Percentiles rank a stretch among this genome's conserved stretches.
These are phyloP conservation scores for Aphodius sticticus DNA, from an alignment of 2,888 invertebrate genomes.

Conservation along the genomic window DNA sequence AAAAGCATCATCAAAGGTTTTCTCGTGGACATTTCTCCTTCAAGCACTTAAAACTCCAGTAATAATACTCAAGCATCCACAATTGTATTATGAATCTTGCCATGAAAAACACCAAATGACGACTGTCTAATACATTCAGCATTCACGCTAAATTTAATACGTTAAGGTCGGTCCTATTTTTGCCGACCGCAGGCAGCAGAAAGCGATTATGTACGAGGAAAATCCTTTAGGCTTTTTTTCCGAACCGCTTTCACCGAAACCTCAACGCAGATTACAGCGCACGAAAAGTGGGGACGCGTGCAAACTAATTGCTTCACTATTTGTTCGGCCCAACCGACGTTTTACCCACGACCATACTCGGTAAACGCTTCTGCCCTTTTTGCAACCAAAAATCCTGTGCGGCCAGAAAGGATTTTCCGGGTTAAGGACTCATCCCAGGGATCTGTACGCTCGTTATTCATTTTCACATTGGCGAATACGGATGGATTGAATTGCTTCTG, in stretches of 20 bases:
- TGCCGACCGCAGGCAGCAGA: background rate
- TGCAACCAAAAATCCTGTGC: background rate
- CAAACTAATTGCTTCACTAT: background rate
- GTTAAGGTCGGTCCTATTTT: background rate
- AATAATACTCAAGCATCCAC: background rate
- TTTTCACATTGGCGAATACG: background rate
- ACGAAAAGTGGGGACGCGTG: conserved; percentile 5
- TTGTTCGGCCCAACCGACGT: background rate
- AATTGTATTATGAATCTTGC: background rate
- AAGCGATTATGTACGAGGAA: background rate
- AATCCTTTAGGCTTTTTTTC: background rate
- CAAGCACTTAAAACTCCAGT: background rate
- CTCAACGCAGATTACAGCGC: background rate
- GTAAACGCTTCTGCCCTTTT: background rate
- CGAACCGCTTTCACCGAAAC: background rate
- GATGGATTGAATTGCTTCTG: background rate
- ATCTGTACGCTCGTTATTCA: background rate
- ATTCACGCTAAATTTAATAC: background rate
- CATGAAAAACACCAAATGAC: background rate
- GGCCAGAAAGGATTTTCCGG: background rate
- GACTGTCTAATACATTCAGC: background rate
- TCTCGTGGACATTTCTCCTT: too few relatives aligned
- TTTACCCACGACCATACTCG: background rate
- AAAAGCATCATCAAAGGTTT: too few relatives aligned
- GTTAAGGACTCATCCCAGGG: background rate